Evolutionary conservation across 2,113 vertebrate genomes (phyloP).

Genomic region (Geothlypis trichas): DNA sequence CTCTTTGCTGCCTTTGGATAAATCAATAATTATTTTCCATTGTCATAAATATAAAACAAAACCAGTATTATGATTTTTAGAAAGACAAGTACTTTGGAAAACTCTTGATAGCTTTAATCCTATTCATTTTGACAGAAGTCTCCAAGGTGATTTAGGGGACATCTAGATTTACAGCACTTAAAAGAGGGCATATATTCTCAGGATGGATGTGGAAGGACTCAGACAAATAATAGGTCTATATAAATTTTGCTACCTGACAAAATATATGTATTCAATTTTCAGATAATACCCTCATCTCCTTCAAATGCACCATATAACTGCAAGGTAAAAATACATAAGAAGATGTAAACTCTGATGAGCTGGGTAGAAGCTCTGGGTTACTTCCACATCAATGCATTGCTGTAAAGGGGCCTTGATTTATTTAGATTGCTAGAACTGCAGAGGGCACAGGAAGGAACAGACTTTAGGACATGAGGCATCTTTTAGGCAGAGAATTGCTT

Average conservation of each 20-base stretch:
- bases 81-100: not conserved
- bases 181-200: not conserved
- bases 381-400: not conserved
- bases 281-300: not conserved
- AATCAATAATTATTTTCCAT: conserved; percentile 17
- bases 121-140: not conserved
- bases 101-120: not conserved
- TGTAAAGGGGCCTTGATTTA: not conserved
- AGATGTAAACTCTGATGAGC: not conserved
- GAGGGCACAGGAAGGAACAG: not conserved
- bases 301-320: not conserved
- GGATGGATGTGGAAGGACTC: not conserved
- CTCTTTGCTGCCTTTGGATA: not conserved
- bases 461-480: not conserved
- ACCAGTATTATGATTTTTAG: not conserved
- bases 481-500: not conserved
- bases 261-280: not conserved
- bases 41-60: conserved; percentile 16
- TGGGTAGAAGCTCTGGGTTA: not conserved
- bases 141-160: conserved; percentile 38
- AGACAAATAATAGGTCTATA: not conserved
- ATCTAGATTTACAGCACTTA: not conserved
- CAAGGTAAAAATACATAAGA: not conserved
- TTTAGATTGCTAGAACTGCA: not conserved
- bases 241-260: conserved; percentile 4